A percentile compares a stretch with the other conserved stretches of the same genome.
Conservation (phyloP, 2,113 vertebrate species). For the Hemiprocne comata region DNA sequence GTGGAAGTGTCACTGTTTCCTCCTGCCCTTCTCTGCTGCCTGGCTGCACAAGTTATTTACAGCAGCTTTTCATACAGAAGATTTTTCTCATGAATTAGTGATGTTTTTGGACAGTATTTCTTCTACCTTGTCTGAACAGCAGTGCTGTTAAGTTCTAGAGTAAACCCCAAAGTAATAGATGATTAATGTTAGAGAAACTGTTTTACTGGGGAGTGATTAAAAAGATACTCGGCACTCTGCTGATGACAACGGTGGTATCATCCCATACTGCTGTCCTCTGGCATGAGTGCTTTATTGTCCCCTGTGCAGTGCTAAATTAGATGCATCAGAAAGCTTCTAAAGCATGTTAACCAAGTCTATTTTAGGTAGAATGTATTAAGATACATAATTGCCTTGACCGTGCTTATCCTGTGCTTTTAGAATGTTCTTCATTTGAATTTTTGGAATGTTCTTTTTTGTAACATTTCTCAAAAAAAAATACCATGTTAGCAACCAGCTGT, state of each 20-base stretch:
- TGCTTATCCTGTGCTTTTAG: background rate
- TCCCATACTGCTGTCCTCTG: background rate
- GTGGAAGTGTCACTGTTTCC: background rate
- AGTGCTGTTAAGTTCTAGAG: background rate
- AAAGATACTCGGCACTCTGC: background rate
- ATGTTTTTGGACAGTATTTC: background rate
- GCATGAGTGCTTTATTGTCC: background rate
- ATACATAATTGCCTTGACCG: background rate
- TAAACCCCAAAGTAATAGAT: background rate
- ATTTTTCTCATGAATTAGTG: background rate
- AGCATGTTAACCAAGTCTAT: background rate
- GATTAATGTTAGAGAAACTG: background rate
- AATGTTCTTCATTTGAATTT: background rate
- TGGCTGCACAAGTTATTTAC: background rate
- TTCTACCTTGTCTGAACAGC: background rate
- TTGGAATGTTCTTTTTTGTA: background rate
- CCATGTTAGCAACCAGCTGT: background rate
- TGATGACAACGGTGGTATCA: background rate
- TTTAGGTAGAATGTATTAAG: background rate
- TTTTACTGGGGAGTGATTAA: background rate
- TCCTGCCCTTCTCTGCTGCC: accelerated
- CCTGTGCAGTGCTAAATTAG: background rate
- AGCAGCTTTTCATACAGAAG: background rate
- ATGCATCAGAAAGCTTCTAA: background rate
- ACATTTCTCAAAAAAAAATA: background rate